Evolutionary conservation across 92 coral and sea anemone genomes (phyloP).

Genomic region (Meandrina meandrites): DNA sequence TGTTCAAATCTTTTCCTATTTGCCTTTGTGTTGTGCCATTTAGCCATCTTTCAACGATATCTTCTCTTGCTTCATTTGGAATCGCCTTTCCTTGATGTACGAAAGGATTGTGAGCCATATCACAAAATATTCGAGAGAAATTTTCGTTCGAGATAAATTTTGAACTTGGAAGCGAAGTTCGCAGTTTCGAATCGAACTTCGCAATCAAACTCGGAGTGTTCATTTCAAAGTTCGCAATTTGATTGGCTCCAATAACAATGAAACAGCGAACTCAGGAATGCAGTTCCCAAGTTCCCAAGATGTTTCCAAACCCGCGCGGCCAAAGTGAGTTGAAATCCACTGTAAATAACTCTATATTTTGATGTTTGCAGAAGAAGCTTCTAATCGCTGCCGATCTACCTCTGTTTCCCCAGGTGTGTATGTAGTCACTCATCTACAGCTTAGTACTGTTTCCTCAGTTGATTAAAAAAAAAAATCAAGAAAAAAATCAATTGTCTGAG

Average conservation of each 20-base stretch:
- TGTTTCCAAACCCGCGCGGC: conserved; percentile 19
- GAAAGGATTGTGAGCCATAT: conserved; percentile 26
- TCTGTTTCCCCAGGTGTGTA: too few species aligned
- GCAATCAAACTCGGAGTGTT: background rate
- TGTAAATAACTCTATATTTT: too few species aligned
- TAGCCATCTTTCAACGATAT: conserved; percentile 40
- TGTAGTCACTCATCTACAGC: too few species aligned
- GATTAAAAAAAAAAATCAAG: too few species aligned
- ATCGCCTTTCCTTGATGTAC: conserved; percentile 41
- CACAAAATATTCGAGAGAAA: too few species aligned
- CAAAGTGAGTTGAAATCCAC: conserved; percentile 40
- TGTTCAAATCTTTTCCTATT: conserved; percentile 44
- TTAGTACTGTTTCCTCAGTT: too few species aligned
- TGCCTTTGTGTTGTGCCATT: conserved; percentile 37
- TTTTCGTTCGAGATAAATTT: background rate
- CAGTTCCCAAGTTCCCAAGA: background rate
- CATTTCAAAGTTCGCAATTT: conserved; percentile 9
- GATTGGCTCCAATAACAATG: conserved; percentile 6
- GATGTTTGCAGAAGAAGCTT: too few species aligned
- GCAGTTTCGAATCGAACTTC: background rate
- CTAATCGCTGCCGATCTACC: too few species aligned
- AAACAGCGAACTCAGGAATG: too few species aligned
- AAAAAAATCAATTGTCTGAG: too few species aligned
- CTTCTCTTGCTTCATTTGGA: conserved; percentile 23
- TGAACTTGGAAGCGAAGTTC: conserved; percentile 3